A percentile compares a stretch with the other conserved stretches of the same genome.
Conservation (phyloP, 1,140 invertebrate species). For the Drosophila sp. region DNA sequence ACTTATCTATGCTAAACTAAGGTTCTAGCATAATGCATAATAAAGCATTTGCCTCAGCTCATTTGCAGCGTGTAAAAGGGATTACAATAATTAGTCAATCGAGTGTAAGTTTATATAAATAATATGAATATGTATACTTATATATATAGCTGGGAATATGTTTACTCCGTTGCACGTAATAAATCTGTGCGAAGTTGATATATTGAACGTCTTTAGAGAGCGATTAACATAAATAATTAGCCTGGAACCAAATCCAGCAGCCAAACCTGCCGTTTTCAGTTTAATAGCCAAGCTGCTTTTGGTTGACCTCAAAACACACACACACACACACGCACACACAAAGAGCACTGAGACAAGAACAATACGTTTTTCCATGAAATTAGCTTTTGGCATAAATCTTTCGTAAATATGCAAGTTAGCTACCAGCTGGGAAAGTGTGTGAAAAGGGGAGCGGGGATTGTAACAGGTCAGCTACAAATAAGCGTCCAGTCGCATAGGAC, state of each 20-base stretch:
- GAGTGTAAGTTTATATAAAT: slow-evolving; percentile 29
- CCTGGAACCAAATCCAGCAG: slow-evolving; percentile 54
- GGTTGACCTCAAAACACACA: slow-evolving; percentile 61
- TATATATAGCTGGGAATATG: slow-evolving; percentile 4
- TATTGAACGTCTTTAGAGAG: slow-evolving; percentile 64
- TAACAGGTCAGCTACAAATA: slow-evolving; percentile 22
- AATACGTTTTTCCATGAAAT: slow-evolving; percentile 83
- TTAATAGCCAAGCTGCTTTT: slow-evolving; percentile 58
- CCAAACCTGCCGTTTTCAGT: slow-evolving; percentile 46
- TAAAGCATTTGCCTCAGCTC: slow-evolving; percentile 14
- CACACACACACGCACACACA: slow-evolving; percentile 6
- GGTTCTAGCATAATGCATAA: slow-evolving; percentile 6
- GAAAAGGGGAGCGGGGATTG: background rate
- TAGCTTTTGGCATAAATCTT: slow-evolving; percentile 82
- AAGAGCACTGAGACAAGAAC: slow-evolving; percentile 44
- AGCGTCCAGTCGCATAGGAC: background rate
- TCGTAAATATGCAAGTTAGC: slow-evolving; percentile 64
- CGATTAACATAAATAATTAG: slow-evolving; percentile 84
- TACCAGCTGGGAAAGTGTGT: background rate
- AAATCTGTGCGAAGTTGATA: slow-evolving; percentile 66
- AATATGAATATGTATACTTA: background rate
- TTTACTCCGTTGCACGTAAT: slow-evolving; percentile 38
- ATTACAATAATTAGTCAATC: slow-evolving; percentile 44
- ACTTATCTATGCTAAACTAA: slow-evolving; percentile 6
- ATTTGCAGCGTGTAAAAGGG: slow-evolving; percentile 4